Percentiles rank a stretch among this genome's conserved stretches.
Conservation (phyloP, 1,140 invertebrate species). For the Lamellibrachia luymesi region DNA sequence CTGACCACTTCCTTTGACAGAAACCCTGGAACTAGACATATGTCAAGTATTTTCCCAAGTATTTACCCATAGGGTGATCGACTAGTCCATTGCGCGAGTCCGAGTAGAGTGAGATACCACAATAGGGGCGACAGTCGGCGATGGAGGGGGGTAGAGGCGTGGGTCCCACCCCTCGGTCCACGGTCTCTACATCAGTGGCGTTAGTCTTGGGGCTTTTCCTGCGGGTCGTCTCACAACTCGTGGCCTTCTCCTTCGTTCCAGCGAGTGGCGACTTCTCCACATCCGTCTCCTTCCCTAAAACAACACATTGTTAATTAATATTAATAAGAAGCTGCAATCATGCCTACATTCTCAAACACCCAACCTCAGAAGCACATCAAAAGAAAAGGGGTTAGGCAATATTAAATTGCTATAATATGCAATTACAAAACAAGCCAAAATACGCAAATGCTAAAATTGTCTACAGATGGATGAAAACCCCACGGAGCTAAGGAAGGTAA, state of each 20-base stretch:
- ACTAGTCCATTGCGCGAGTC: slow-evolving; percentile 46
- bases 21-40: not conserved
- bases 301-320: too few relatives aligned
- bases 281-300: not conserved
- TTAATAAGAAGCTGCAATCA: too few relatives aligned
- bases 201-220: slow-evolving; percentile 7
- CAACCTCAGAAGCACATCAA: too few relatives aligned
- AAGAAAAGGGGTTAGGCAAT: too few relatives aligned
- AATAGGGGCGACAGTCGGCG: slow-evolving; percentile 26
- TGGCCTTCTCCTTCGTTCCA: not conserved
- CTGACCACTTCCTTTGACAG: not conserved
- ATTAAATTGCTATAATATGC: too few relatives aligned
- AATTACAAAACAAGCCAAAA: too few relatives aligned
- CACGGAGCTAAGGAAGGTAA: too few relatives aligned
- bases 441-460: too few relatives aligned
- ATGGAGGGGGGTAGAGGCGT: slow-evolving; percentile 41
- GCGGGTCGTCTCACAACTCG: slow-evolving; percentile 27
- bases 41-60: slow-evolving; percentile 31
- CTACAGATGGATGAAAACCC: too few relatives aligned
- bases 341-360: too few relatives aligned
- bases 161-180: slow-evolving; percentile 46
- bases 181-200: slow-evolving; percentile 39
- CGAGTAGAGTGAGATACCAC: slow-evolving; percentile 34
- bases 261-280: not conserved
- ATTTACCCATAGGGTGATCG: slow-evolving; percentile 44